A percentile compares a stretch with the other conserved stretches of the same genome.
Evolutionary conservation across 2,113 vertebrate genomes (phyloP).

Genomic region (Elephantulus edwardii): DNA sequence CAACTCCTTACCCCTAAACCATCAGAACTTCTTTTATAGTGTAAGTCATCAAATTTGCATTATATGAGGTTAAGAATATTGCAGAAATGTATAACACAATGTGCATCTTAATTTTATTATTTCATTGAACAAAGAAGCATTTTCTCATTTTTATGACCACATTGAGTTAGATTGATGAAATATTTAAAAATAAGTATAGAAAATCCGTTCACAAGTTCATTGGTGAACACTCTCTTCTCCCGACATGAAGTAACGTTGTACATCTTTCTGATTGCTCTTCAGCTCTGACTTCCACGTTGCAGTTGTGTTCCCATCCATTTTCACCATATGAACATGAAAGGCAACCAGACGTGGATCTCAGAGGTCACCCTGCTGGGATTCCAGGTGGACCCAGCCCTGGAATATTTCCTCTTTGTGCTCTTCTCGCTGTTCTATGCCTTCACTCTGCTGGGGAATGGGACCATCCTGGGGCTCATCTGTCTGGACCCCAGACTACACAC

Average conservation of each 20-base stretch:
- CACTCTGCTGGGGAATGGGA: constrained; percentile 60
- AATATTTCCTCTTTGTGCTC: constrained; percentile 46
- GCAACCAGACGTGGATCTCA: constrained; percentile 41
- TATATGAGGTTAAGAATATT: no score
- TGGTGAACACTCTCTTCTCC: not conserved
- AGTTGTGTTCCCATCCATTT: not conserved
- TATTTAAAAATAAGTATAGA: no score
- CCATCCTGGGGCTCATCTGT: constrained; percentile 63
- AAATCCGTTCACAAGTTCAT: no score
- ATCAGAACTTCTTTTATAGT: no score
- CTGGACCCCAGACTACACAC: constrained; percentile 66
- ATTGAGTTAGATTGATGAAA: no score
- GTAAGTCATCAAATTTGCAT: no score
- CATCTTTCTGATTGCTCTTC: not conserved
- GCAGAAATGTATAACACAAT: no score
- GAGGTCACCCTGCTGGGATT: constrained; percentile 71
- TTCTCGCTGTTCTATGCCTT: constrained; percentile 67
- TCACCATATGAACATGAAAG: not conserved
- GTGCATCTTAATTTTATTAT: no score
- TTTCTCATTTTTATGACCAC: no score
- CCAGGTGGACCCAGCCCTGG: not conserved
- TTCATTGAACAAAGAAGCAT: no score
- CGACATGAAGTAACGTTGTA: not conserved
- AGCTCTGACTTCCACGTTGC: not conserved
- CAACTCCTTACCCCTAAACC: no score